Evolutionary conservation across 2,888 invertebrate species (phyloP).

Genomic region (Drosophila birchii): DNA sequence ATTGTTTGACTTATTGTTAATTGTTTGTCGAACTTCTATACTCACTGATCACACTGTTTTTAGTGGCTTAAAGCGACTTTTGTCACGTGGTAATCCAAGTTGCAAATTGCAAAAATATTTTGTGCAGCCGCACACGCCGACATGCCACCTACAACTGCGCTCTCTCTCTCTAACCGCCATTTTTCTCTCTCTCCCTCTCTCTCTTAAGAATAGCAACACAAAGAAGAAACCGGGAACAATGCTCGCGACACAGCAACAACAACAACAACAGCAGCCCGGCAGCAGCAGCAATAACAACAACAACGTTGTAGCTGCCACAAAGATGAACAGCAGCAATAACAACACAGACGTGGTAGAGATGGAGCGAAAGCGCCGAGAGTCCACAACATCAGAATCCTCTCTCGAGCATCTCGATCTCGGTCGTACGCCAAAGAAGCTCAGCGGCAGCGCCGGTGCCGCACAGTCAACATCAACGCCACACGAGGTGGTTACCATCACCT

Average conservation of each 20-base stretch:
- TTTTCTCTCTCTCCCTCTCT: not conserved
- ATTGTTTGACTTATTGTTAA: not conserved
- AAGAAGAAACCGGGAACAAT: slow-evolving; percentile 22
- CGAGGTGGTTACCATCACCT: slow-evolving; percentile 40
- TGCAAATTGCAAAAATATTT: slow-evolving; percentile 45
- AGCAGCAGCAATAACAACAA: slow-evolving; percentile 41
- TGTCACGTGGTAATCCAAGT: too few species aligned
- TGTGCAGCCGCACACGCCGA: slow-evolving; percentile 16
- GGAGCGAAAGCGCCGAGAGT: slow-evolving; percentile 83
- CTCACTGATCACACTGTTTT: slow-evolving; percentile 39
- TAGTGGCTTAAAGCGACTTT: too few species aligned
- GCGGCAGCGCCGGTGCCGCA: slow-evolving; percentile 60
- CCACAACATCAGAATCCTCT: slow-evolving; percentile 84
- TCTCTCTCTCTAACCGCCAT: not conserved
- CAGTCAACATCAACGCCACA: slow-evolving; percentile 80
- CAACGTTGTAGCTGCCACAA: slow-evolving; percentile 9
- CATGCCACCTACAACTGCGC: not conserved
- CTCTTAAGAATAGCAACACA: not conserved
- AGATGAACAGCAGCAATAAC: slow-evolving; percentile 5
- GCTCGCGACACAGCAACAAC: slow-evolving; percentile 41
- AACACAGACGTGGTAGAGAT: slow-evolving; percentile 56
- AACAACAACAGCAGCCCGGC: slow-evolving; percentile 46
- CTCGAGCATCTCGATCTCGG: slow-evolving; percentile 84
- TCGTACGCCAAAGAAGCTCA: slow-evolving; percentile 82
- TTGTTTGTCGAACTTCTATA: slow-evolving; percentile 15